Percentiles rank a stretch among this genome's conserved stretches.
Conservation (phyloP, 2,888 invertebrate species). For the Catocala fraxini region DNA sequence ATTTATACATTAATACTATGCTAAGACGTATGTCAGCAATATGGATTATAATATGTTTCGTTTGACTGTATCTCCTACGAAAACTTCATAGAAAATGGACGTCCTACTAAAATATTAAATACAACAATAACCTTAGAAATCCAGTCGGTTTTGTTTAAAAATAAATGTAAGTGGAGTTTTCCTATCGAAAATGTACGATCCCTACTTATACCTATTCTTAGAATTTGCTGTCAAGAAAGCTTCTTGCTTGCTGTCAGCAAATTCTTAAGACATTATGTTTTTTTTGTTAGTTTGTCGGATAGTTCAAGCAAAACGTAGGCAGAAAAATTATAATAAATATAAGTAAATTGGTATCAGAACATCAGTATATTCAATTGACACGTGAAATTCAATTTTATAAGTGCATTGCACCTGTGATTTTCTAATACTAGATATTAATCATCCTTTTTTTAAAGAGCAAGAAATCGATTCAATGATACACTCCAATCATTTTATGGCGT, state of each 20-base stretch:
- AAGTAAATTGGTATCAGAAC: constrained; percentile 7
- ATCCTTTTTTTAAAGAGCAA: constrained; percentile 38
- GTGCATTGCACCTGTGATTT: constrained; percentile 44
- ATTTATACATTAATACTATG: too few relatives aligned
- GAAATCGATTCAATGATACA: constrained; percentile 46
- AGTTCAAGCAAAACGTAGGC: background rate
- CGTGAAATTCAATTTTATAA: constrained; percentile 28
- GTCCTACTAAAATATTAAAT: too few relatives aligned
- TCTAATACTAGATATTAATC: constrained; percentile 31
- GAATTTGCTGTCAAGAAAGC: too few relatives aligned
- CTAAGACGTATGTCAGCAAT: too few relatives aligned
- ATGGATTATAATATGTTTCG: too few relatives aligned
- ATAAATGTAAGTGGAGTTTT: too few relatives aligned
- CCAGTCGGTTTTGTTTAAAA: too few relatives aligned
- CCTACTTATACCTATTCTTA: too few relatives aligned
- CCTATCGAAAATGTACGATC: too few relatives aligned
- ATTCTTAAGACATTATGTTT: background rate
- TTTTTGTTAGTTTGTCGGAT: background rate
- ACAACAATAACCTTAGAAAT: too few relatives aligned
- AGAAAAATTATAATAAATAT: background rate
- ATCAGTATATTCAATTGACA: constrained; percentile 12
- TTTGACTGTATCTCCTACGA: too few relatives aligned
- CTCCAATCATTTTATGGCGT: constrained; percentile 51
- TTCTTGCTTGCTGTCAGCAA: background rate
- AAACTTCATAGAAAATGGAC: too few relatives aligned